Base-by-base conservation (phyloP, 2,797 vertebrate genomes). In the Cyprinodon diabolis region DNA sequence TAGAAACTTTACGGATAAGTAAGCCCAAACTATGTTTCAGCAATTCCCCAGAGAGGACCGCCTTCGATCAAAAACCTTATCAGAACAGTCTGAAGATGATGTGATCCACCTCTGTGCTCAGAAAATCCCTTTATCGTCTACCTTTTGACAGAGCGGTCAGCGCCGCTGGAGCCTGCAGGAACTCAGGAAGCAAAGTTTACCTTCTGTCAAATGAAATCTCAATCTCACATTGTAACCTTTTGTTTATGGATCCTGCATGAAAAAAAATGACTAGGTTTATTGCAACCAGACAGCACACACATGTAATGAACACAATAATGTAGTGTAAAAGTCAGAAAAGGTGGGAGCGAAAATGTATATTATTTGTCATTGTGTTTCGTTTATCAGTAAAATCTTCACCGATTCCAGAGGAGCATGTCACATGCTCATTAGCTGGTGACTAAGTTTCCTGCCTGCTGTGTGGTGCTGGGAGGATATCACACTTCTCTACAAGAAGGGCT, bases 41-140 rank as follows among this genome's bases (percentile, higher is more conserved):
- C 67, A 51, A 21, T 60, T 30, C 58, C 60, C 51, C 66, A 76
- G 72, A 75, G 77, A 80, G 70, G 69, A 45, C 55, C 66, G 51
- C 74, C 78, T 78, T 80, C 75, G 72, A 82, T 72, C 71, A 56
- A 45, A 48, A 75, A 74, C 69, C 71, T 79, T 83, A 89, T 90
- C 90, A 81, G 71, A 69, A 49, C 70, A 71, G 67, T 84, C 66
- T 80, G 70, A 82, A 51, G 71, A 86, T 69, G 87, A 87, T 84
- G 76, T 88, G 83, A 87, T 88, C 81, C 79, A 79, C 66, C 58
- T 66, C 58, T 80, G 84, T 84, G 86, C 75, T 84, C 71, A 37
- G 68, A 35, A 87, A 90, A 92, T 88, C 81, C 81, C 80, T 81
- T 87, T 82, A 88, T 86, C 82, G 4, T 72, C 62, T 37, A 57